A percentile compares a stretch with the other conserved stretches of the same genome.
These are phyloP conservation scores for Dynastes tityus DNA, from an alignment of 2,888 invertebrate species.

Conservation along the genomic window DNA sequence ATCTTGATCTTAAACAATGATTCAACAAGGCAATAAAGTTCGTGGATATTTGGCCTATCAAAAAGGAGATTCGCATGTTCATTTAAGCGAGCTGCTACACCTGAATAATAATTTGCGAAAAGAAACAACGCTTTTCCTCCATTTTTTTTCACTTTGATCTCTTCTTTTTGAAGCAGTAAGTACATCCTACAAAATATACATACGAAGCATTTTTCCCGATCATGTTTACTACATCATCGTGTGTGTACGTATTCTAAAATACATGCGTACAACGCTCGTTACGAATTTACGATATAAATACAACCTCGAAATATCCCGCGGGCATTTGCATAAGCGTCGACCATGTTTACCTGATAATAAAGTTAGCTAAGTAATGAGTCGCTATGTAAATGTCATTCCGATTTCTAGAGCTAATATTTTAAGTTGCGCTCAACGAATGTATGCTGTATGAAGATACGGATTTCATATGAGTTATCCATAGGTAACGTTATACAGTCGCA, in stretches of 20 bases:
- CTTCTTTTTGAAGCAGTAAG: background rate
- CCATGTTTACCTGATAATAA: conserved; percentile 51
- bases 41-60: too few species aligned
- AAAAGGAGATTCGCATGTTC: too few species aligned
- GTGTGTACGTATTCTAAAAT: background rate
- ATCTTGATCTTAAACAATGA: too few species aligned
- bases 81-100: too few species aligned
- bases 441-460: background rate
- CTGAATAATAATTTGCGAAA: too few species aligned
- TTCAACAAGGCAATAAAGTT: too few species aligned
- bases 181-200: background rate
- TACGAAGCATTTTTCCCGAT: background rate
- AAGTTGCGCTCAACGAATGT: background rate
- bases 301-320: conserved; percentile 43
- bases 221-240: background rate
- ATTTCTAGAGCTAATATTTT: conserved; percentile 50
- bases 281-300: conserved; percentile 46
- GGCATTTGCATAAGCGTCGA: conserved; percentile 49
- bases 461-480: background rate
- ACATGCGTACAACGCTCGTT: conserved; percentile 7
- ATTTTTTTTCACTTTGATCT: background rate
- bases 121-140: background rate
- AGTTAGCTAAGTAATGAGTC: conserved; percentile 50
- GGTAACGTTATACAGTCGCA: background rate
- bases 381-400: conserved; percentile 51